phyloP scores from a whole-genome alignment of 2,888 invertebrate genomes.

The Elmis aenea region DNA sequence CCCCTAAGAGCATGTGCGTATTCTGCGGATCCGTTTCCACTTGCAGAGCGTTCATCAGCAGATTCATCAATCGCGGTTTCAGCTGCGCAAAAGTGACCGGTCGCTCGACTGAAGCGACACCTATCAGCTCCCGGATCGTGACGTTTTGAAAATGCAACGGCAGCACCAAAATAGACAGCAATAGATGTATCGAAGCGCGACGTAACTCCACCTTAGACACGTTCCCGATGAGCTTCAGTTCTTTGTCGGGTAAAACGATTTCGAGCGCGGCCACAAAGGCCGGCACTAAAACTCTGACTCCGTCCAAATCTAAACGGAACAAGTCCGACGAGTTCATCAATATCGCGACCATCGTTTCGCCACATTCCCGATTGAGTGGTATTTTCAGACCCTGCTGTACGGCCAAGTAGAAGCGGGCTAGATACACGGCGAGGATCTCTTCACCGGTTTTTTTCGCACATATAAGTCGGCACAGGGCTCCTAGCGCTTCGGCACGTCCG shows the following conservation, averaged over 20 bases:
- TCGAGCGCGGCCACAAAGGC: constrained; percentile 86
- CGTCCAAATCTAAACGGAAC: constrained; percentile 86
- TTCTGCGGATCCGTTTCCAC: constrained; percentile 81
- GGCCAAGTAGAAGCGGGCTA: constrained; percentile 90
- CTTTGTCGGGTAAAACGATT: constrained; percentile 82
- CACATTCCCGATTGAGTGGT: constrained; percentile 52
- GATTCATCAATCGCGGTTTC: constrained; percentile 71
- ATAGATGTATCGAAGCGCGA: constrained; percentile 84
- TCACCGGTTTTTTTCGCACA: constrained; percentile 94
- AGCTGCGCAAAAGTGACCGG: constrained; percentile 61
- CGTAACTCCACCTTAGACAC: constrained; percentile 75
- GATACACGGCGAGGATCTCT: constrained; percentile 85
- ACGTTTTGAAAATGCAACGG: constrained; percentile 87
- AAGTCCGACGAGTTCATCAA: constrained; percentile 81
- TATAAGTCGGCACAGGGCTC: constrained; percentile 91
- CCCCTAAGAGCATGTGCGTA: constrained; percentile 82
- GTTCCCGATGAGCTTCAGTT: constrained; percentile 68
- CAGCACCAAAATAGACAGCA: constrained; percentile 85
- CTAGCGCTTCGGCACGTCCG: constrained; percentile 91
- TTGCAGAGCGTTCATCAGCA: constrained; percentile 76
- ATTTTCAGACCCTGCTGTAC: constrained; percentile 73
- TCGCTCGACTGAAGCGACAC: constrained; percentile 29
- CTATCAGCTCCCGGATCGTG: constrained; percentile 63
- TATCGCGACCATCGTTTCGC: constrained; percentile 81
- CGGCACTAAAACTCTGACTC: constrained; percentile 86